Conservation (phyloP, 2,888 invertebrate genomes). For the Eremobia ochroleuca region DNA sequence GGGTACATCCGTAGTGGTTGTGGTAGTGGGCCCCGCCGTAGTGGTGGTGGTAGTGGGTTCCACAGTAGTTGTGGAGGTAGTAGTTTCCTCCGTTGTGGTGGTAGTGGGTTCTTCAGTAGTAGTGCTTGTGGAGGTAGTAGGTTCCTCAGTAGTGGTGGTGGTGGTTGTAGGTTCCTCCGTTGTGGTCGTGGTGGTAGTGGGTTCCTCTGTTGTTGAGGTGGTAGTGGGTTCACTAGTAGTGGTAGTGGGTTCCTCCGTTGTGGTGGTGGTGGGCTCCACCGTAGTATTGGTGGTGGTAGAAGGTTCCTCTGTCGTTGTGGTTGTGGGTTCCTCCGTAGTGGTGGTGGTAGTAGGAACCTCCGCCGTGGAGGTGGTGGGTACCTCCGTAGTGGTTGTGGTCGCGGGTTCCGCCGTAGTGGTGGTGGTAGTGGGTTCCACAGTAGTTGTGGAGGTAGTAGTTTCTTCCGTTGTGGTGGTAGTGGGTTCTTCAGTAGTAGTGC, state of each 20-base stretch:
- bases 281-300: slow-evolving; percentile 12
- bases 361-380: not conserved
- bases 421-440: not conserved
- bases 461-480: not conserved
- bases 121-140: too few species aligned
- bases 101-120: slow-evolving; percentile 10
- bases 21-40: not conserved
- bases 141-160: not conserved
- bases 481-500: not conserved
- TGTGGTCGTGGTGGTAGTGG: not conserved
- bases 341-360: not conserved
- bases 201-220: slow-evolving; percentile 3
- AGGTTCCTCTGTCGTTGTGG: not conserved
- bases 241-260: not conserved
- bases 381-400: not conserved
- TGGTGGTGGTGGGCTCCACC: not conserved
- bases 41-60: not conserved
- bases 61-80: not conserved
- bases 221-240: slow-evolving; percentile 12
- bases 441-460: not conserved
- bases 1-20: not conserved
- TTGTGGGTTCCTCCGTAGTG: not conserved
- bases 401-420: not conserved
- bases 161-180: not conserved
- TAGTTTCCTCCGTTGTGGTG: not conserved